A percentile compares a stretch with the other conserved stretches of the same genome.
Evolutionary conservation across 2,888 invertebrate genomes (phyloP).

Genomic region (Empis stercorea): DNA sequence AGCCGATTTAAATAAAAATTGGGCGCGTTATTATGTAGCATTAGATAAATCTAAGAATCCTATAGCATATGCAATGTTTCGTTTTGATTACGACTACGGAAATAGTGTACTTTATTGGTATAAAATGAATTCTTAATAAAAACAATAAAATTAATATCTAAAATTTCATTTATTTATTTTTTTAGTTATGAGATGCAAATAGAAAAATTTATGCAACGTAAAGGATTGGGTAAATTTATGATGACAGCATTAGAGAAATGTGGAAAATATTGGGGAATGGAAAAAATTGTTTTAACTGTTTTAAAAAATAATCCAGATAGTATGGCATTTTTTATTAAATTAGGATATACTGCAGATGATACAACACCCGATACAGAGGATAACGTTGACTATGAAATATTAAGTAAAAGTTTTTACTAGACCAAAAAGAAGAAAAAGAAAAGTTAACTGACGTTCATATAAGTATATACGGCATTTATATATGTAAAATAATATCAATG

Average conservation of each 20-base stretch:
- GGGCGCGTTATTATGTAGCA: constrained; percentile 51
- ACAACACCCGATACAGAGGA: constrained; percentile 49
- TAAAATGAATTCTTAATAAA: constrained; percentile 10
- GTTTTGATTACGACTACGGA: constrained; percentile 59
- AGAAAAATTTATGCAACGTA: constrained; percentile 46
- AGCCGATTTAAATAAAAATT: constrained; percentile 49
- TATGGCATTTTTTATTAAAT: constrained; percentile 51
- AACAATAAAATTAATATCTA: background rate
- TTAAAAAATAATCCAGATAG: constrained; percentile 58
- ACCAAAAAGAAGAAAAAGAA: no score
- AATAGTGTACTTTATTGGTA: constrained; percentile 59
- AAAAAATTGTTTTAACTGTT: constrained; percentile 64
- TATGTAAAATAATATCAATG: background rate
- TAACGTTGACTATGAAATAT: constrained; percentile 47
- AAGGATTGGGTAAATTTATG: constrained; percentile 69
- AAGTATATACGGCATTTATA: background rate
- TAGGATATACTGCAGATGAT: constrained; percentile 54
- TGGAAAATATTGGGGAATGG: constrained; percentile 54
- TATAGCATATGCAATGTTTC: constrained; percentile 60
- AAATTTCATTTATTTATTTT: background rate
- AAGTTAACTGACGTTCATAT: background rate
- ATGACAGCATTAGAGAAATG: constrained; percentile 61
- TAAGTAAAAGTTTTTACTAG: constrained; percentile 38
- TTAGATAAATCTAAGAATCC: constrained; percentile 33
- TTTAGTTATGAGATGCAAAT: constrained; percentile 73